Evolutionary conservation across 2,797 vertebrate species (phyloP), one percentile per base, ranked within the genome.

Genomic region (Acanthopagrus latus): DNA sequence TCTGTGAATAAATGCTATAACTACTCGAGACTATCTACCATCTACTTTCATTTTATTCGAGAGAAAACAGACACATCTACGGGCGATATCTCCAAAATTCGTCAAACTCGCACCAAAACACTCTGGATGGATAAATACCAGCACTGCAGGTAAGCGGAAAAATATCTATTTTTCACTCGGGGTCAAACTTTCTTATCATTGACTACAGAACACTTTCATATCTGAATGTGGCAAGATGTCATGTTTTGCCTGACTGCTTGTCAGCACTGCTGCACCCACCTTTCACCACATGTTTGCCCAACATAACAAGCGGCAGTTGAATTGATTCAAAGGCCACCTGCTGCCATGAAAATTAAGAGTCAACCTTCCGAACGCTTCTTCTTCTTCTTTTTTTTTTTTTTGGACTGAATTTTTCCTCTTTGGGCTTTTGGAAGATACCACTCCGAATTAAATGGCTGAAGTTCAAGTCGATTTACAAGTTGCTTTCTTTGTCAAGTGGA

Each of bases 401-500:
- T 33, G 33, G 10, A 20, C 14, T 44, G 1, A 2, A 23, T 56
- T 3, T n/a, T 51, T 4, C 16, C 43, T 41, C 1, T 50, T 50
- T 11, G 7, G 12, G 47, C 20, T 51, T 47, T 48, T 3, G 41
- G 27, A 54, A 47, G 17, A 41, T 27, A 7, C 18, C 5, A 64
- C 1, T 74, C 2, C 3, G 21, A 43, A 47, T 5, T 13, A 57
- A 76, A 48, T 44, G 50, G n/a, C 27, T 41, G 18, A 41, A 29
- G 25, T 65, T 14, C 12, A 72, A 43, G 43, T 44, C 8, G 58
- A 47, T 13, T 51, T 11, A 27, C 1, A 1, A 27, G n/a, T 50
- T 33, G 33, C 65, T 4, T 77, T 64, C 62, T 77, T 59, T 48
- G n/a, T 74, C 33, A 44, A 75, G 54, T 67, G 21, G 66, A 62